Evolutionary conservation across 64 coral and sea anemone genomes (phyloP).

Genomic region (Dendrophyllia cribrosa): DNA sequence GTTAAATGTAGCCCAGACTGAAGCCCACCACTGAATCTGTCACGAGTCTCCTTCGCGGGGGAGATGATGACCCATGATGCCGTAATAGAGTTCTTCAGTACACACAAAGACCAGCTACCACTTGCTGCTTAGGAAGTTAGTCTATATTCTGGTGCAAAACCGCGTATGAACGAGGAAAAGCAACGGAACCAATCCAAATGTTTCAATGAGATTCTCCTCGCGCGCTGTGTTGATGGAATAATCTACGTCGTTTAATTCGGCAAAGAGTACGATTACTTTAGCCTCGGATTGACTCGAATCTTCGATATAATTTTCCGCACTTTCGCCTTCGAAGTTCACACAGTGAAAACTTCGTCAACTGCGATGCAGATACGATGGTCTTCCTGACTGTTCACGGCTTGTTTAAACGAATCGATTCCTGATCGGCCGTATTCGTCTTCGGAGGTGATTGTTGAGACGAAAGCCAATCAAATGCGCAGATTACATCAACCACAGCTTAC

Average conservation of each 20-base stretch:
- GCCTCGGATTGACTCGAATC: constrained; percentile 59
- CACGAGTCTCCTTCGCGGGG: too few relatives aligned
- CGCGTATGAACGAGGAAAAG: too few relatives aligned
- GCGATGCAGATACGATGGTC: constrained; percentile 53
- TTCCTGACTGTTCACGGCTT: constrained; percentile 25
- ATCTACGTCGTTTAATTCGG: constrained; percentile 72
- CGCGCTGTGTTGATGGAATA: constrained; percentile 69
- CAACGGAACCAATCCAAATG: too few relatives aligned
- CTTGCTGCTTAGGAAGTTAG: too few relatives aligned
- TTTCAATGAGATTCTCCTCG: too few relatives aligned
- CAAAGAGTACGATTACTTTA: constrained; percentile 75
- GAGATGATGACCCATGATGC: too few relatives aligned
- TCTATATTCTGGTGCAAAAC: too few relatives aligned
- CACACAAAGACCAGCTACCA: too few relatives aligned
- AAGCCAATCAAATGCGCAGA: constrained; percentile 66
- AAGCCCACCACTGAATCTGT: too few relatives aligned
- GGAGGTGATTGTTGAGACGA: constrained; percentile 65
- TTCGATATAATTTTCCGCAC: constrained; percentile 34
- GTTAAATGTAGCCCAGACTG: too few relatives aligned
- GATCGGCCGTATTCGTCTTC: constrained; percentile 81
- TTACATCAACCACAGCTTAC: constrained; percentile 64
- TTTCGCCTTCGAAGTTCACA: constrained; percentile 50
- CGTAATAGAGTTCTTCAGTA: too few relatives aligned
- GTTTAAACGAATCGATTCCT: constrained; percentile 71
- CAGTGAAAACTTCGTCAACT: constrained; percentile 68